phyloP scores from a whole-genome alignment of 2,113 vertebrate genomes.

The Pongo abelii region DNA sequence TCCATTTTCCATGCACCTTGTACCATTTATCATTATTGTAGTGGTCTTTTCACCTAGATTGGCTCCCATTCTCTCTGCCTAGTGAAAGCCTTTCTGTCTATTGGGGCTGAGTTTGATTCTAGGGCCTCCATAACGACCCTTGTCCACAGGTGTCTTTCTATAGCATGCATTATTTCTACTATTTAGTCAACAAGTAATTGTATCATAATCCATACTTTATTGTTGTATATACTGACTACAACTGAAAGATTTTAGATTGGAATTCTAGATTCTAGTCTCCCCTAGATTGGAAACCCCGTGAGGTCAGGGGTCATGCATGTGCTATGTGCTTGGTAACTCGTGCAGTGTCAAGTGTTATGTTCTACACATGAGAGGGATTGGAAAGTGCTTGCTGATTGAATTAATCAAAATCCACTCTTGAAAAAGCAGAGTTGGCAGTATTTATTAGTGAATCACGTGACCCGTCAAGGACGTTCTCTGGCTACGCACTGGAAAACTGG shows the following conservation, averaged over 20 bases:
- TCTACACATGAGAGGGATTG: background rate
- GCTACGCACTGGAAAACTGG: background rate
- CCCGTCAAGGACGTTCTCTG: constrained; percentile 15
- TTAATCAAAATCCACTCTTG: background rate
- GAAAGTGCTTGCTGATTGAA: background rate
- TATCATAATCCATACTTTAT: background rate
- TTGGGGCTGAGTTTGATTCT: background rate
- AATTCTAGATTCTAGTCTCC: background rate
- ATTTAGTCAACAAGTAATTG: background rate
- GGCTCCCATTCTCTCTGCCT: background rate
- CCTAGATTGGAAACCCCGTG: background rate
- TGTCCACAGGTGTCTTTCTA: background rate
- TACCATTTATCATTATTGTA: background rate
- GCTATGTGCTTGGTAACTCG: background rate
- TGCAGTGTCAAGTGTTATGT: background rate
- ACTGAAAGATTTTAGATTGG: background rate
- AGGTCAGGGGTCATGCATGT: background rate
- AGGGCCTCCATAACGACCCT: background rate
- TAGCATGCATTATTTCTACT: background rate
- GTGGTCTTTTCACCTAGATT: background rate
- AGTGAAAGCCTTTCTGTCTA: background rate
- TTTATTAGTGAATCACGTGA: background rate
- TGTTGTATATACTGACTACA: background rate
- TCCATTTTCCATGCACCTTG: background rate
- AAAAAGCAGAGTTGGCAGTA: background rate